Percentiles rank a stretch among this genome's conserved stretches.
Conservation (phyloP, 2,888 invertebrate genomes). For the Aspidapion aeneum region DNA sequence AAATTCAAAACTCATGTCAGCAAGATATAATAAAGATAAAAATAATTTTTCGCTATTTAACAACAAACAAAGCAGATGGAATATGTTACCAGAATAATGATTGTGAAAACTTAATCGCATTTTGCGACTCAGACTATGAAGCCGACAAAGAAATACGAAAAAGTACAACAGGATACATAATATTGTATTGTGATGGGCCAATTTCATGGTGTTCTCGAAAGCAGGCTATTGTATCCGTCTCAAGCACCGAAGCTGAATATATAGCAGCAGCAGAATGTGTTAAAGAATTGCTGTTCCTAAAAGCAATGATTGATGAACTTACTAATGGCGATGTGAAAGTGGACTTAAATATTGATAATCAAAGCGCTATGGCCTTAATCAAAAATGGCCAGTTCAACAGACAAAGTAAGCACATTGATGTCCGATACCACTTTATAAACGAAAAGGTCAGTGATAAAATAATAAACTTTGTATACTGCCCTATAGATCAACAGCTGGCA, state of each 20-base stretch:
- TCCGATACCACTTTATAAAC: conserved; percentile 19
- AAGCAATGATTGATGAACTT: conserved; percentile 5
- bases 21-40: not conserved
- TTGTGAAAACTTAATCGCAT: conserved; percentile 4
- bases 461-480: conserved; percentile 16
- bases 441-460: conserved; percentile 18
- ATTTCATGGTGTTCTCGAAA: conserved; percentile 29
- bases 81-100: no score
- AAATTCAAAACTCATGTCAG: not conserved
- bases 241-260: conserved; percentile 33
- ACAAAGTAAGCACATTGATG: conserved; percentile 25
- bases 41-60: not conserved
- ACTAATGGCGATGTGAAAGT: not conserved
- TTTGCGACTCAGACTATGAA: conserved; percentile 25
- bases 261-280: conserved; percentile 24
- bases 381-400: conserved; percentile 15
- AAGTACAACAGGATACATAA: conserved; percentile 16
- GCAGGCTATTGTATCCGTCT: conserved; percentile 31
- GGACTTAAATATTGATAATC: conserved; percentile 18
- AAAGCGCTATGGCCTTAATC: conserved; percentile 23
- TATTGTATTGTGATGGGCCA: conserved; percentile 28
- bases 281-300: not conserved
- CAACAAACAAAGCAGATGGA: not conserved
- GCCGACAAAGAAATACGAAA: conserved; percentile 24
- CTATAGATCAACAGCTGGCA: conserved; percentile 16